phyloP scores from a whole-genome alignment of 2,888 invertebrate species.

The Limnephilus marmoratus region DNA sequence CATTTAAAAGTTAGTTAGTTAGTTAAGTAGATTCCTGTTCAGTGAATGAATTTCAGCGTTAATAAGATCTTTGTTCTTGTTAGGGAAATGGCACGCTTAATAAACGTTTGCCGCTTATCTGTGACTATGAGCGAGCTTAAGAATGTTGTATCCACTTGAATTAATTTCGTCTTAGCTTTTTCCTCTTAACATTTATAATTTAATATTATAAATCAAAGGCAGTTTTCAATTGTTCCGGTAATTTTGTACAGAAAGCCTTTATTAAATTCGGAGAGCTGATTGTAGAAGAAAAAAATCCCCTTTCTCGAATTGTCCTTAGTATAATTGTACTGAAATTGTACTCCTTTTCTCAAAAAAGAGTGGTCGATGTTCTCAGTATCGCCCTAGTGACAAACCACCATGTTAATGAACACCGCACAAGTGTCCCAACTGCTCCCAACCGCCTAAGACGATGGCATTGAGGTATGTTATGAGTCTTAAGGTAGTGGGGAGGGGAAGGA shows the following conservation, averaged over 20 bases:
- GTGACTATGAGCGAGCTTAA: not conserved
- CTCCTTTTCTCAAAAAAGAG: no score
- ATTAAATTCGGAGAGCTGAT: not conserved
- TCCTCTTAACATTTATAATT: not conserved
- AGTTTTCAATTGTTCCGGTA: not conserved
- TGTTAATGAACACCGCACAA: no score
- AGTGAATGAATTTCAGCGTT: not conserved
- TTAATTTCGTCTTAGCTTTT: not conserved
- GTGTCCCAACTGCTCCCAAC: no score
- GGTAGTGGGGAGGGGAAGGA: no score
- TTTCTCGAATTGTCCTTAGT: no score
- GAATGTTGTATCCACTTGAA: not conserved
- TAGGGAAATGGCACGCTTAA: not conserved
- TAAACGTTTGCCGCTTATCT: constrained; percentile 2
- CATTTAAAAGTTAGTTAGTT: not conserved
- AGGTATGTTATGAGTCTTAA: no score
- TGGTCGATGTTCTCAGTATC: no score
- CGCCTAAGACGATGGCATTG: no score
- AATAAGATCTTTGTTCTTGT: not conserved
- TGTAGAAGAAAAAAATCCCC: not conserved
- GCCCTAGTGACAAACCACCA: no score
- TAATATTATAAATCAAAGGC: not conserved
- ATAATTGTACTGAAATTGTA: no score
- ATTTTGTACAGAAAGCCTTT: not conserved
- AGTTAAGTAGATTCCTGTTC: not conserved